Evolutionary conservation across 2,113 vertebrate species (phyloP), one percentile per base, ranked within the genome.

Genomic region (Oenanthe oenanthe): DNA sequence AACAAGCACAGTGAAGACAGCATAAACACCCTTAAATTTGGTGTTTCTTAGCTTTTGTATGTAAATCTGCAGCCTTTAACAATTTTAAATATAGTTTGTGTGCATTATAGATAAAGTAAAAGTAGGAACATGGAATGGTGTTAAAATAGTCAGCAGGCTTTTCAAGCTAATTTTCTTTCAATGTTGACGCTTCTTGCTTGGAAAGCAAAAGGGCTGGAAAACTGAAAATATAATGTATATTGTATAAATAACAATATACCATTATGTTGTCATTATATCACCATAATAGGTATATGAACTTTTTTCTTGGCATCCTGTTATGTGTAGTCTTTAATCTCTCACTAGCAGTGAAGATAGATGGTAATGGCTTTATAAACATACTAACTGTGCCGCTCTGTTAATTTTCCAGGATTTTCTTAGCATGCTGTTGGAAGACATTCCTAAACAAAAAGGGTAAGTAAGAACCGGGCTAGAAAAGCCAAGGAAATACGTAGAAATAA

Each of bases 391-490:
- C 92, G 9, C 65, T 97, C 95, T 94, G 58, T 96, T 96, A 62
- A 34, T 98, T 97, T 95, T 97, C 82, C 94, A 99, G 99, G 99
- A 99, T 97, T 99, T 99, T 95, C 98, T 99, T 96, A 97, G 93
- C 96, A 98, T 98, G 98, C 95, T 99, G 74, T 97, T 99, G 98
- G 98, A 98, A 90, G 97, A 97, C 61, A 98, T 98, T 94, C 98
- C 99, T 94, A 97, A 98, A 97, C 96, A 98, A 92, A 97, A 98
- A 97, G 91, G 97, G 99, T 99, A 96, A 97, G 98, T 97, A 76
- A 88, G 81, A 94, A 60, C 51, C 42, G 71, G 51, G 36, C 36
- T 93, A 48, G n/a, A 85, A 83, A 91, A 85, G 20, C 71, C 14
- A 56, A 72, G 75, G 6, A 75, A 48, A 11, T 66, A 68, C 5